phyloP scores from a whole-genome alignment of 2,113 vertebrate species.

The Nesoenas mayeri region DNA sequence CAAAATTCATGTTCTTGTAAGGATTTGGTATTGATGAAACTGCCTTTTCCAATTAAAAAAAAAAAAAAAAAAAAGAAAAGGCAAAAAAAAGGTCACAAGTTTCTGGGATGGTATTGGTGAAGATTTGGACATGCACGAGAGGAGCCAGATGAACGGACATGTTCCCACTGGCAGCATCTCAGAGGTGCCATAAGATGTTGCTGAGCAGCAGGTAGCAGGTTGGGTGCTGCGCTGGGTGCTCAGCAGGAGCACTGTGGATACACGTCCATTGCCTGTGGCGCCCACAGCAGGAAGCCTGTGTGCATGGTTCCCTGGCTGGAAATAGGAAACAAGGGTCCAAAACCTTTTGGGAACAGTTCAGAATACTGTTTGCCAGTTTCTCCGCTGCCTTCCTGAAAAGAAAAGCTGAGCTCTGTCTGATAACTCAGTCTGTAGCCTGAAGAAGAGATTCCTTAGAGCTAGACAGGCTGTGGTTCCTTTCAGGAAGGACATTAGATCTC shows the following conservation, averaged over 20 bases:
- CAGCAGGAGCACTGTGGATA: not conserved
- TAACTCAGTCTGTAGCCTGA: not conserved
- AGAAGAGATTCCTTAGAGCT: not conserved
- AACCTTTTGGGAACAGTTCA: not conserved
- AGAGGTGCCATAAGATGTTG: not conserved
- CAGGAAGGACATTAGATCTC: not conserved
- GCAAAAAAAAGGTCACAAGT: too few relatives aligned
- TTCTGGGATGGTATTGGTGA: not conserved
- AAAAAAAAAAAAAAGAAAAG: too few relatives aligned
- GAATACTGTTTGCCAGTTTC: not conserved
- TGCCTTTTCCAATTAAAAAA: not conserved
- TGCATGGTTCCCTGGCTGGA: not conserved
- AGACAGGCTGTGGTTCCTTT: not conserved
- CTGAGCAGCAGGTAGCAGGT: not conserved
- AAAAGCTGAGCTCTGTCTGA: not conserved
- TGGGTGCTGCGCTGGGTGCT: not conserved
- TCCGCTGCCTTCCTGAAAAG: not conserved
- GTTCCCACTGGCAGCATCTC: not conserved
- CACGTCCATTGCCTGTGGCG: not conserved
- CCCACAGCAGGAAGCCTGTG: not conserved
- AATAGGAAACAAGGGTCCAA: not conserved
- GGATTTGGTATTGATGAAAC: not conserved
- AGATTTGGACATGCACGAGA: fast-evolving
- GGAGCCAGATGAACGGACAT: not conserved
- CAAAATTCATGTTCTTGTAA: not conserved